Evolutionary conservation across 2,113 vertebrate genomes (phyloP).

Genomic region (Arothron firmamentum): DNA sequence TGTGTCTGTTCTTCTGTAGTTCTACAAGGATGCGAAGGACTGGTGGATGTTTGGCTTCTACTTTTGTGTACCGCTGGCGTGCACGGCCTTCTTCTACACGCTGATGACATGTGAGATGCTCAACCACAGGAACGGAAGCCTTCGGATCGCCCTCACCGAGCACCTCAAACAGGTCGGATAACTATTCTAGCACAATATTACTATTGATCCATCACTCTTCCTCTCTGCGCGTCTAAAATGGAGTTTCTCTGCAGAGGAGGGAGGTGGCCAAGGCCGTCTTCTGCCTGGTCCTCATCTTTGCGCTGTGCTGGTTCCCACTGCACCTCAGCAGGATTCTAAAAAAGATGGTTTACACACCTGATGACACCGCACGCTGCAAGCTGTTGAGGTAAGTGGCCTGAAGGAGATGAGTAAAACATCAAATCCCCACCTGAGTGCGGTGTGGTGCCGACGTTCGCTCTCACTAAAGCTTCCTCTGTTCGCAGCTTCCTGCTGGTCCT

Average conservation of each 20-base stretch:
- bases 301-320: constrained; percentile 96
- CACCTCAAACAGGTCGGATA: constrained; percentile 91
- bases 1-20: constrained; percentile 65
- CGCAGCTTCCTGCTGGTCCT: constrained; percentile 88
- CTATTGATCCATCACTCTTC: not conserved
- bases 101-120: constrained; percentile 98
- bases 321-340: constrained; percentile 93
- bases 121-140: constrained; percentile 89
- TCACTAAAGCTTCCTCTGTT: constrained; percentile 19
- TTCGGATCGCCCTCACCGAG: constrained; percentile 93
- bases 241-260: constrained; percentile 78
- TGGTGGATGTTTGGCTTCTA: constrained; percentile 99
- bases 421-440: too few species aligned
- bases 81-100: constrained; percentile 91
- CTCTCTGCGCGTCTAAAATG: not conserved
- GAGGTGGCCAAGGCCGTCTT: constrained; percentile 98
- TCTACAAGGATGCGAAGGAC: constrained; percentile 84
- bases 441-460: too few species aligned
- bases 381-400: constrained; percentile 81
- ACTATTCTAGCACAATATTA: too few species aligned
- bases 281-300: constrained; percentile 95
- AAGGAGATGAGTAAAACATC: too few species aligned
- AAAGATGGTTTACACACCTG: constrained; percentile 77
- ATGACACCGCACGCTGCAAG: constrained; percentile 82
- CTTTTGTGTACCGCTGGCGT: constrained; percentile 89